Percentiles rank a stretch among this genome's conserved stretches.
These are phyloP conservation scores for Quadroppia sp. DNA, from an alignment of 2,888 invertebrate species.

Conservation along the genomic window DNA sequence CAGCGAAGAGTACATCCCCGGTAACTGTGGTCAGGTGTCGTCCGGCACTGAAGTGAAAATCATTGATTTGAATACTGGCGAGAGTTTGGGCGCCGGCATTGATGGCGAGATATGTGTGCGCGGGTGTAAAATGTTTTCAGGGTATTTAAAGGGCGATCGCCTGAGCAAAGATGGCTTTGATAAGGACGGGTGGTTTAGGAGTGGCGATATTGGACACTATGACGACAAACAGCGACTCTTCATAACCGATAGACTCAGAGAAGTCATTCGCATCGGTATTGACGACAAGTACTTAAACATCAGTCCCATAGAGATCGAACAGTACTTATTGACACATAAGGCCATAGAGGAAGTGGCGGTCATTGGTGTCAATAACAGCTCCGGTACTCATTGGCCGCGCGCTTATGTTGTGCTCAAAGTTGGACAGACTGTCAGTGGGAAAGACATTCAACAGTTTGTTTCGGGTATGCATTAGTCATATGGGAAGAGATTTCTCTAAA, in stretches of 20 bases:
- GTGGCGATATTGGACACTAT: not conserved
- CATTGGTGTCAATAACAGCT: slow-evolving; percentile 7
- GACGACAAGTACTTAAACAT: not conserved
- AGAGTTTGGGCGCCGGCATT: not conserved
- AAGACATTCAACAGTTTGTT: not conserved
- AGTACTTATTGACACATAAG: slow-evolving; percentile 21
- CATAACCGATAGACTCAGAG: slow-evolving; percentile 9
- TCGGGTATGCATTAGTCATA: too few species aligned
- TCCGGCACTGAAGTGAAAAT: not conserved
- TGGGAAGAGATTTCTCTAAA: too few species aligned
- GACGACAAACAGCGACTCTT: not conserved
- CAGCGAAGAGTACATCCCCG: not conserved
- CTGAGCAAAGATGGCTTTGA: not conserved
- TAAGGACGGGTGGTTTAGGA: not conserved
- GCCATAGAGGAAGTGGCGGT: slow-evolving; percentile 37
- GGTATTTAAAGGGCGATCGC: not conserved
- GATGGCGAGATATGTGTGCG: slow-evolving; percentile 32
- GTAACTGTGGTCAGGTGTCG: not conserved
- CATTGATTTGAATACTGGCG: slow-evolving; percentile 20
- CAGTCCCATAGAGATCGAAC: slow-evolving; percentile 21
- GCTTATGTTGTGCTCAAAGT: slow-evolving; percentile 23
- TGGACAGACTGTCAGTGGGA: slow-evolving; percentile 11
- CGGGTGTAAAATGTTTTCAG: not conserved
- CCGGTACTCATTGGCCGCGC: slow-evolving; percentile 9
- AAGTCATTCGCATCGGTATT: not conserved